Evolutionary conservation across 2,888 invertebrate species (phyloP).

Genomic region (Metacarcinus magister): DNA sequence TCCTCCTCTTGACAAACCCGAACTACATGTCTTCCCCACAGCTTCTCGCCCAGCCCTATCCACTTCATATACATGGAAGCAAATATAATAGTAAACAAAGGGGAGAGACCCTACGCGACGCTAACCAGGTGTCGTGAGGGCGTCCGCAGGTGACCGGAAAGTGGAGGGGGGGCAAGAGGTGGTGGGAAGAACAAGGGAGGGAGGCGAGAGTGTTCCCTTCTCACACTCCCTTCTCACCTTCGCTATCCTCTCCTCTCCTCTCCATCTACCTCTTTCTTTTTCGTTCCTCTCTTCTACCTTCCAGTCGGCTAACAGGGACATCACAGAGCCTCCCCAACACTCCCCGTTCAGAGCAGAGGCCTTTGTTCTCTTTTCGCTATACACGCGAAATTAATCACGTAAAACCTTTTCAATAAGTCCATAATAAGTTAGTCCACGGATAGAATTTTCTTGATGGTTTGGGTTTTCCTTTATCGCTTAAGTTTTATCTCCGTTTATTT

Average conservation of each 20-base stretch:
- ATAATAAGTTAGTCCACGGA: background rate
- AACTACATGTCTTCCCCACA: too few relatives aligned
- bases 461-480: background rate
- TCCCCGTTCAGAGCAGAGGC: background rate
- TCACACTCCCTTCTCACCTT: background rate
- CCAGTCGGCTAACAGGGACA: background rate
- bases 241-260: background rate
- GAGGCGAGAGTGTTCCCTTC: background rate
- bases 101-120: too few relatives aligned
- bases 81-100: too few relatives aligned
- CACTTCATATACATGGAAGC: too few relatives aligned
- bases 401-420: background rate
- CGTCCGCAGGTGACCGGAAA: background rate
- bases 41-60: too few relatives aligned
- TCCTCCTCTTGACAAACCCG: too few relatives aligned
- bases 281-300: background rate
- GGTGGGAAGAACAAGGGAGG: background rate
- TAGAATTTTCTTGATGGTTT: background rate
- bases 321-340: background rate
- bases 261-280: background rate
- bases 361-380: background rate
- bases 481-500: slow-evolving; percentile 4
- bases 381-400: background rate
- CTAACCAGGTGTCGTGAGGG: background rate
- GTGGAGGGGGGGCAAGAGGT: background rate